Conservation (phyloP, 2,797 vertebrate genomes). For the Acanthopagrus latus region DNA sequence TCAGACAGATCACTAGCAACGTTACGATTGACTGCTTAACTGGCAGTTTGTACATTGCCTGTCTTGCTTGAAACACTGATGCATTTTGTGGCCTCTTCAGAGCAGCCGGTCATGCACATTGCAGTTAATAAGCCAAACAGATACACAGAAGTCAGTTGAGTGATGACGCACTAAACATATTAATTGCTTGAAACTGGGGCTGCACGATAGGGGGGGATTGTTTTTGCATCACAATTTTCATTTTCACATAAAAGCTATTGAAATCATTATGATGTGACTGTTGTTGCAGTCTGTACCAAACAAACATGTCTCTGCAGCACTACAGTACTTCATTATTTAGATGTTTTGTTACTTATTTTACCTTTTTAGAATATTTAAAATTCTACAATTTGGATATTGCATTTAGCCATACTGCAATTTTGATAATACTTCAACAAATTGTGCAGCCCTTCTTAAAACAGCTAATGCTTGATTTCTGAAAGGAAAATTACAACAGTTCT, state of each 20-base stretch:
- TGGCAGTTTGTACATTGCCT: slow-evolving; percentile 17
- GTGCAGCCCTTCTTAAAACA: not conserved
- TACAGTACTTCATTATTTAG: no score
- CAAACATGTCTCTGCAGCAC: no score
- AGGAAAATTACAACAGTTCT: not conserved
- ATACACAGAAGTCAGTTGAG: not conserved
- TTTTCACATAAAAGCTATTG: no score
- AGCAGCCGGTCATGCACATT: not conserved
- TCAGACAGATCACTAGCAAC: slow-evolving; percentile 29
- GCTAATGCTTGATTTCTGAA: not conserved
- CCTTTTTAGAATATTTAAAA: no score
- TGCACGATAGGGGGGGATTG: no score
- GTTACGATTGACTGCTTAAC: slow-evolving; percentile 26
- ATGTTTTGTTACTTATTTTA: no score
- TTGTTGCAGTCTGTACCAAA: no score
- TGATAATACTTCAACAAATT: no score
- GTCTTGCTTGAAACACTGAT: slow-evolving; percentile 6
- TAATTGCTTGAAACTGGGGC: not conserved
- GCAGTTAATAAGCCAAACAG: not conserved
- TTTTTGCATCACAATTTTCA: no score
- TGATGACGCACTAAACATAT: slow-evolving; percentile 3
- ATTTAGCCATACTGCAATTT: no score
- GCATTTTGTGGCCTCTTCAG: slow-evolving; percentile 9
- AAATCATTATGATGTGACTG: no score
- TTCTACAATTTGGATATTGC: no score